These are phyloP conservation scores for Rhamnusium bicolor DNA, from an alignment of 2,888 invertebrate species.

Conservation along the genomic window DNA sequence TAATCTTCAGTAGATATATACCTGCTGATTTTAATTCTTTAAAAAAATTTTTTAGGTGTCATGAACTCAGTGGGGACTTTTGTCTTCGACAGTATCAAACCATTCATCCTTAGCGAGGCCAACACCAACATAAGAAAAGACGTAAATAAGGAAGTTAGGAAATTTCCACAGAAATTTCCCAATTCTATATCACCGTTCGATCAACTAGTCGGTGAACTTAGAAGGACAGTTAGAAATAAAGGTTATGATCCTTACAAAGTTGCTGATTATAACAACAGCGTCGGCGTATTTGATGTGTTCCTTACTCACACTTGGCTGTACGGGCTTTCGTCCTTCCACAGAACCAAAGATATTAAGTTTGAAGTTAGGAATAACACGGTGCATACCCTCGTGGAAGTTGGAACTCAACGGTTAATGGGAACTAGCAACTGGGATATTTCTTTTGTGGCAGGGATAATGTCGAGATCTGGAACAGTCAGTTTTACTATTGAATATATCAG, in stretches of 20 bases:
- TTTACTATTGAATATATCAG: slow-evolving; percentile 87
- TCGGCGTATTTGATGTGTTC: slow-evolving; percentile 80
- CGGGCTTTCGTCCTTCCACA: slow-evolving; percentile 86
- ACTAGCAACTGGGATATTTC: slow-evolving; percentile 86
- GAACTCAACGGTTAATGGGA: slow-evolving; percentile 86
- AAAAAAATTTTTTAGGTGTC: slow-evolving; percentile 70
- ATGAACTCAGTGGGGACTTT: slow-evolving; percentile 88
- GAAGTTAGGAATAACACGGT: slow-evolving; percentile 82
- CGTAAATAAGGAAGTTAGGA: slow-evolving; percentile 82
- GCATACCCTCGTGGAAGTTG: slow-evolving; percentile 80
- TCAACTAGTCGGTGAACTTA: slow-evolving; percentile 83
- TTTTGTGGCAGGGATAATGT: slow-evolving; percentile 78
- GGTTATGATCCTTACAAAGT: slow-evolving; percentile 85
- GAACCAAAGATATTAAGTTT: slow-evolving; percentile 84
- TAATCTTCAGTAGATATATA: too few relatives aligned
- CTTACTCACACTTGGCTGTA: slow-evolving; percentile 84
- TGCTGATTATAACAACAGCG: slow-evolving; percentile 81
- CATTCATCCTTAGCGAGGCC: slow-evolving; percentile 84
- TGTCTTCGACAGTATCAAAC: slow-evolving; percentile 90
- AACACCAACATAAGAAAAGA: slow-evolving; percentile 82
- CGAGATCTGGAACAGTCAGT: slow-evolving; percentile 81
- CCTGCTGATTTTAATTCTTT: neutral
- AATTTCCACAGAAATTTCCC: slow-evolving; percentile 83
- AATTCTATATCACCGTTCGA: slow-evolving; percentile 91
- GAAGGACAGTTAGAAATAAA: slow-evolving; percentile 78